Evolutionary conservation across 2,888 invertebrate species (phyloP).

Genomic region (Eupithecia pulchellata): DNA sequence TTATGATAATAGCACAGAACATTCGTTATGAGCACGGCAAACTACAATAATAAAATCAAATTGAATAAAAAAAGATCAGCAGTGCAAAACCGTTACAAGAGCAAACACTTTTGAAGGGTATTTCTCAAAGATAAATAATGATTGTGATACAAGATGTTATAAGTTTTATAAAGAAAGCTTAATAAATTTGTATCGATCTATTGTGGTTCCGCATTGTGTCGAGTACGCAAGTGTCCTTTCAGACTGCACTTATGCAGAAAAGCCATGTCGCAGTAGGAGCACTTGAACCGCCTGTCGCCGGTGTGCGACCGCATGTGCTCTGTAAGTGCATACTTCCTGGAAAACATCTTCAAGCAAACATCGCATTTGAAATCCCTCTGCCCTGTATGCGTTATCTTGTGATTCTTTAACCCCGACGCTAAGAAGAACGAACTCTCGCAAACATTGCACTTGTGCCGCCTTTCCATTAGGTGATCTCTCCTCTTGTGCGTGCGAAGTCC

Average conservation of each 20-base stretch:
- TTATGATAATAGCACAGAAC: too few relatives aligned
- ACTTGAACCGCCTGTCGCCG: constrained; percentile 66
- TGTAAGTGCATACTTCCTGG: constrained; percentile 13
- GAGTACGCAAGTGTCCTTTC: constrained; percentile 73
- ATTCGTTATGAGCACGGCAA: background rate
- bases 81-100: too few relatives aligned
- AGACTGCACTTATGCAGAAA: constrained; percentile 77
- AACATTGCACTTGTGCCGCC: constrained; percentile 68
- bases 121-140: too few relatives aligned
- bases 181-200: too few relatives aligned
- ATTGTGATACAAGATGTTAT: too few relatives aligned
- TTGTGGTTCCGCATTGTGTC: constrained; percentile 49
- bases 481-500: constrained; percentile 55
- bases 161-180: too few relatives aligned
- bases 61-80: background rate
- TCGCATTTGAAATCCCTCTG: constrained; percentile 62
- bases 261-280: constrained; percentile 68
- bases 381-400: constrained; percentile 66
- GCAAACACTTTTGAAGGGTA: too few relatives aligned
- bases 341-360: constrained; percentile 64
- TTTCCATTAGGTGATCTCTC: constrained; percentile 71
- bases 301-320: constrained; percentile 25
- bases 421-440: constrained; percentile 72
- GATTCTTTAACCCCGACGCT: constrained; percentile 55
- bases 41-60: background rate